A percentile compares a stretch with the other conserved stretches of the same genome.
Conservation (phyloP, 2,888 invertebrate species). For the Oxyteleia sp. region DNA sequence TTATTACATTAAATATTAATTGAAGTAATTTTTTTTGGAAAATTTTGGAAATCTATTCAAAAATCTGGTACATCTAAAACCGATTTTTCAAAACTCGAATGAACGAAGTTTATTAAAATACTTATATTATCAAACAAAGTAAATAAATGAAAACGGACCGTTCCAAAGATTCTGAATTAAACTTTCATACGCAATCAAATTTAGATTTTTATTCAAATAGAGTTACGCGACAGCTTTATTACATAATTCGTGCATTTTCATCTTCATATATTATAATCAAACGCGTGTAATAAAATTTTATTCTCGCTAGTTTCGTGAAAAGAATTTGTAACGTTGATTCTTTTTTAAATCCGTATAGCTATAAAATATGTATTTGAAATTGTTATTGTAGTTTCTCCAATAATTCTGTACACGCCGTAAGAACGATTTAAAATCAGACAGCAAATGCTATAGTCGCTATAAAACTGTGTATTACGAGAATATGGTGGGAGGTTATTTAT, state of each 20-base stretch:
- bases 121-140: too few relatives aligned
- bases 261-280: conserved; percentile 32
- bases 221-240: conserved; percentile 42
- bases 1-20: conserved; percentile 42
- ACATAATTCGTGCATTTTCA: conserved; percentile 38
- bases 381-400: conserved; percentile 25
- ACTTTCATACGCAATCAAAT: conserved; percentile 37
- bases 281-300: conserved; percentile 37
- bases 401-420: conserved; percentile 3
- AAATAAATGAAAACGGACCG: too few relatives aligned
- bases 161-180: conserved; percentile 37
- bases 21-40: not conserved
- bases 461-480: conserved; percentile 17
- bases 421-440: conserved; percentile 4
- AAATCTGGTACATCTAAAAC: too few relatives aligned
- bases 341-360: conserved; percentile 25
- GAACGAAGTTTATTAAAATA: too few relatives aligned
- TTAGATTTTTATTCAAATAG: conserved; percentile 38
- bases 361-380: conserved; percentile 38
- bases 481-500: conserved; percentile 2
- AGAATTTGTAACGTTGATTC: conserved; percentile 28
- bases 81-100: too few relatives aligned
- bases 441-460: conserved; percentile 8
- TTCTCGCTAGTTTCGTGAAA: not conserved
- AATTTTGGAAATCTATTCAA: too few relatives aligned